Base-by-base conservation (phyloP, 2,888 invertebrate genomes). In the Bedellia somnulentella region DNA sequence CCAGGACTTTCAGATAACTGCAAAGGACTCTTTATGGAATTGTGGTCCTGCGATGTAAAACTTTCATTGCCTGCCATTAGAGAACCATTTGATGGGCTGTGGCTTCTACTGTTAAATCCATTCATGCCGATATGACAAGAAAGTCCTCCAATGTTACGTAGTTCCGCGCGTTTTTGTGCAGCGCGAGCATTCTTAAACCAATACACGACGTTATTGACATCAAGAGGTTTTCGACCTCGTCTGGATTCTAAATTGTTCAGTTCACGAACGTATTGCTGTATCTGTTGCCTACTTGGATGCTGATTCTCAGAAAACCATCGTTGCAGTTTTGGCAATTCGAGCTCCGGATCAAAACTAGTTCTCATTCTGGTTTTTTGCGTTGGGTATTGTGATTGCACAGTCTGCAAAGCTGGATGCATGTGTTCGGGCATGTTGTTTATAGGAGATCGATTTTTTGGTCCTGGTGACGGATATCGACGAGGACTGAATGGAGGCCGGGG, bases 161-260 rank as follows among this genome's bases (percentile, higher is more conserved):
- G 76, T 67, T 93, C 93, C 2, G 93, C 93, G 24, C 96, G 80
- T 52, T 96, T 93, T 56, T 93, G 92, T 1, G 95, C 95, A 1
- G 97, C 97, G 30, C 98, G 80, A 0, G 97, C 96, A 55, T 97
- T 97, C 60, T 97, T 96, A 68, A 99, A 99, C 93, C 93, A 93
- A 51, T 93, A 93, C 10, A 95, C 94, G 10, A 96, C 94, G 54
- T 96, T 96, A 52, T 94, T 94, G 3, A 96, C 88, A 61, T 97
- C 96, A 30, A 97, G 75, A 0, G 95, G 95, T 52, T 96, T 94
- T 27, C 96, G 80, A 1, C 95, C 96, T 30, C 92, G 81, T 24
- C 97, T 81, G 29, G 95, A 96, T 51, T 95, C 94, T 38, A 96
- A 70, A 35, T 86, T 85, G 58, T 99, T 99, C 40, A 99, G 73